These are phyloP conservation scores for Pyrgilauda ruficollis DNA, from an alignment of 2,113 vertebrate species.

Conservation along the genomic window DNA sequence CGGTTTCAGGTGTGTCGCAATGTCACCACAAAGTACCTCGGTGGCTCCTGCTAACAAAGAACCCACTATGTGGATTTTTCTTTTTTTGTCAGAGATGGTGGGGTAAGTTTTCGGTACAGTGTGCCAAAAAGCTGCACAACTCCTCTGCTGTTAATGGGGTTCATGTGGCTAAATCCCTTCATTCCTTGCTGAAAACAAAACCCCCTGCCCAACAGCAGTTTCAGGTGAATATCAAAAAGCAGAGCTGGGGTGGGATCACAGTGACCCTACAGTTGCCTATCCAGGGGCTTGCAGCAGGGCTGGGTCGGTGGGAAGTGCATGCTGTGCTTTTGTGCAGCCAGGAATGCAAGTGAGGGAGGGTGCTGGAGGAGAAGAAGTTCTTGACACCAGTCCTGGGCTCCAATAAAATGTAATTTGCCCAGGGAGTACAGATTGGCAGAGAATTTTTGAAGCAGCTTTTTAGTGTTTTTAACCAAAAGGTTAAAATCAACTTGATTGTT, in stretches of 20 bases:
- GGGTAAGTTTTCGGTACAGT: neutral
- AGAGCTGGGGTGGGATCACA: neutral
- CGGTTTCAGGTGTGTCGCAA: slow-evolving; percentile 40
- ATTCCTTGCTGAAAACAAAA: neutral
- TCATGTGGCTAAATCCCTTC: neutral
- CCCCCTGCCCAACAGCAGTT: neutral
- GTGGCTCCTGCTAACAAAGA: slow-evolving; percentile 43
- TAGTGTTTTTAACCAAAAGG: neutral
- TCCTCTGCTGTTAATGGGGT: neutral
- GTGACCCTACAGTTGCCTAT: neutral
- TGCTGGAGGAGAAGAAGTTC: neutral
- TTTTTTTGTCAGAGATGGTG: neutral
- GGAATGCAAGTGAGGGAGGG: neutral
- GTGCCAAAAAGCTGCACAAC: neutral
- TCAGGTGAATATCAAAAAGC: neutral
- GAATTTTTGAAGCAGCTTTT: neutral
- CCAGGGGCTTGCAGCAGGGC: neutral
- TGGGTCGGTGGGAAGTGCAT: accelerated
- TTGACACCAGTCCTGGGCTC: neutral
- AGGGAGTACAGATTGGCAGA: neutral
- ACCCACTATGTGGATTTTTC: neutral
- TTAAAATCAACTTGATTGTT: neutral
- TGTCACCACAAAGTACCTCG: slow-evolving; percentile 13
- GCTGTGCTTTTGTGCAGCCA: neutral
- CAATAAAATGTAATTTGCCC: neutral